Evolutionary conservation across 1,140 invertebrate genomes (phyloP), one percentile per base, ranked within the genome.

Genomic region (Lasaia peninsularis): DNA sequence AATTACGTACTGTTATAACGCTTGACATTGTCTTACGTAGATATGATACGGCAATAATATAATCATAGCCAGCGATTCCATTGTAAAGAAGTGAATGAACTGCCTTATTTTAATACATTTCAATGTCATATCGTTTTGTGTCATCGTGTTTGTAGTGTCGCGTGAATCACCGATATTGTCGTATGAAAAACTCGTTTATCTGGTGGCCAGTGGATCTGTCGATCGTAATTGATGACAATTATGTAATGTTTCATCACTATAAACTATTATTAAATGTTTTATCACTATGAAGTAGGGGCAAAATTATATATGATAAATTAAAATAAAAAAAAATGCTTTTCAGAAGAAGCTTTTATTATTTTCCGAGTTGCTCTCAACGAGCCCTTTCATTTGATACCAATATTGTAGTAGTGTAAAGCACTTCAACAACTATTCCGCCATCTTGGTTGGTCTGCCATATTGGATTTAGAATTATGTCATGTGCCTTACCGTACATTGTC

Each of bases 31-130:
- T 48, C 44, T 48, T 48, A 48, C 44, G 44, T 48, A 48, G 44
- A 48, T 21, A 48, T 48, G 44, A 48, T 48, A 48, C 44, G 44
- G 11, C 44, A 48, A 48, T 48, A 28, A 28, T 28, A 48, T n/a
- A 48, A 48, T 48, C 20, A 48, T 48, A 48, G 20, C 18, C 20
- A 21, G 44, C 44, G 44, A n/a, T 18, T 48, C 44, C 44, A 48
- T 48, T 48, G 44, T 48, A 57, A 53, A 57, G 66, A 71, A 73
- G 69, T 69, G 56, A 64, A 63, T 58, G 56, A 58, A 44, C 54
- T 24, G 54, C 33, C 60, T 51, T 48, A 54, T 44, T 56, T 44
- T 48, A 28, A 56, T 48, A 20, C 40, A 48, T 48, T 48, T 56
- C 24, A 31, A 48, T 56, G 24, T 48, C 18, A 32, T 32, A 48